A percentile compares a stretch with the other conserved stretches of the same genome.
Evolutionary conservation across 2,797 vertebrate species (phyloP).

Genomic region (Salarias fasciatus): DNA sequence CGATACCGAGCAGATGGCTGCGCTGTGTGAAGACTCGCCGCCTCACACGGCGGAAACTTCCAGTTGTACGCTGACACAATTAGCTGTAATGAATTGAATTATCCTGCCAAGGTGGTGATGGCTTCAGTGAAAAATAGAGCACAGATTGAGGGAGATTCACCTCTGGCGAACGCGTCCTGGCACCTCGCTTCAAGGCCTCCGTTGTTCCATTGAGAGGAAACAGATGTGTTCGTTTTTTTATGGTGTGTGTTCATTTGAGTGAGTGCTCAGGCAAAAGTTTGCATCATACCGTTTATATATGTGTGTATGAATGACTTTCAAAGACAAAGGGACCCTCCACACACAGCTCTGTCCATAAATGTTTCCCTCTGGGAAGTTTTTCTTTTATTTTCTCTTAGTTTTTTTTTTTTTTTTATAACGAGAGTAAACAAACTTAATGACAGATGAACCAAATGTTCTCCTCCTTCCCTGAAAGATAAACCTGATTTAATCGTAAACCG

Average conservation of each 20-base stretch:
- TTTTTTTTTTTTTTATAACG: no score
- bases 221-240: conserved; percentile 51
- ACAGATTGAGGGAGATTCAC: conserved; percentile 28
- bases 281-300: conserved; percentile 1
- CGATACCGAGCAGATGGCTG: conserved; percentile 18
- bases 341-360: conserved; percentile 4
- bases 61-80: conserved; percentile 40
- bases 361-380: no score
- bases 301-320: conserved; percentile 14
- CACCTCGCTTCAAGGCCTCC: conserved; percentile 44
- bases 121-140: conserved; percentile 31
- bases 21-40: conserved; percentile 17
- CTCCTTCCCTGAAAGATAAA: no score
- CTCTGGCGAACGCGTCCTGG: conserved; percentile 30
- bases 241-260: conserved; percentile 31
- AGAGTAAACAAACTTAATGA: no score
- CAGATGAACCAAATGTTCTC: no score
- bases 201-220: conserved; percentile 37
- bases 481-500: no score
- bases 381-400: no score
- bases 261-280: not conserved
- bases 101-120: conserved; percentile 29
- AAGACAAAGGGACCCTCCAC: conserved; percentile 3
- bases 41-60: conserved; percentile 46
- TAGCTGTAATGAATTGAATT: conserved; percentile 55